Base-by-base conservation (phyloP, 37 sponge, comb jelly and placozoan species). In the Diacarnus erythraeanus region DNA sequence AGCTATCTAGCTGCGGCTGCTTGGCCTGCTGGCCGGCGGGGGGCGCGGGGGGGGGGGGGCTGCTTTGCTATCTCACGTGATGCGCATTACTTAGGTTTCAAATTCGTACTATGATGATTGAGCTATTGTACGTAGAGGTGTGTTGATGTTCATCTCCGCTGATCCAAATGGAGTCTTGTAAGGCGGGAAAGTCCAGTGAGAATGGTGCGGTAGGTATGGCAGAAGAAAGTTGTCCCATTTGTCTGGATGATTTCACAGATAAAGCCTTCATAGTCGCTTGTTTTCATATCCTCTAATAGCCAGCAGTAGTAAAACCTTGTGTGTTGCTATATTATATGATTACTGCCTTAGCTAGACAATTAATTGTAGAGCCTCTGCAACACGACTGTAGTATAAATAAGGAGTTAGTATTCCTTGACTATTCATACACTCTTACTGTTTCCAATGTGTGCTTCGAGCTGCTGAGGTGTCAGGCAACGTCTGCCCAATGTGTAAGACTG, bases 401-500 rank as follows among this genome's bases (percentile, higher is more conserved):
- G n/a, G n/a, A 38, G 58, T 22, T 38, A 33, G 29, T 15, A 39
- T 44, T 51, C n/a, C 38, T 34, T 33, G 1, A 54, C 37, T 61
- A 25, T 20, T n/a, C 6, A 5, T 25, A 89, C 79, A 94, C 77
- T 57, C 86, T 20, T 96, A 91, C 72, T 96, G 97, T 64, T 93
- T 84, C 60, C 15, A 59, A 34, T 96, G 97, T 40, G 79, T 96
- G 35, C 76, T 96, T 20, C 88, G 88, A 42, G 92, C 93, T 91
- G 83, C 94, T 0, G 94, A 93, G 64, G 82, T 85, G 38, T 43
- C 81, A 8, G 86, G 31, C 21, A 91, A 80, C 3, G 27, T 2
- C 1, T 96, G 97, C 60, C 97, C 97, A 5, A 64, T 96, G 80
- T 96, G 97, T 51, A 96, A 96, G 74, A 80, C 80, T 3, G 12